These are phyloP conservation scores for Larimichthys crocea DNA, from an alignment of 2,113 vertebrate genomes.

Conservation along the genomic window DNA sequence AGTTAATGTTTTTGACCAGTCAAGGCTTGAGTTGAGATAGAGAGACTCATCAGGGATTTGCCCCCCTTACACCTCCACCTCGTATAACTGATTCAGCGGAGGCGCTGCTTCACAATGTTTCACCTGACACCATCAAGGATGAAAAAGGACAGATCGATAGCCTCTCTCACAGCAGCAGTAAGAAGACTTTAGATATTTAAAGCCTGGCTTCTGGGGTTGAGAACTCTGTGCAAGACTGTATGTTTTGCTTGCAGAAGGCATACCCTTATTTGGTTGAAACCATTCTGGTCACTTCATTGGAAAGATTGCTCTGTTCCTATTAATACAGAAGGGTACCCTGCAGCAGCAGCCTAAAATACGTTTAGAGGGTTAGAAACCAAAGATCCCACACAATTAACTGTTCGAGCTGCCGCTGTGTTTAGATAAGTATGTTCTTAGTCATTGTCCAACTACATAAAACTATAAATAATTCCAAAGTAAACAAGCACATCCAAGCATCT, in stretches of 20 bases:
- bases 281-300: slow-evolving; percentile 55
- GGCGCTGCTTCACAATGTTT: slow-evolving; percentile 45
- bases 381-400: slow-evolving; percentile 45
- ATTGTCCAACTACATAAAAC: slow-evolving; percentile 15
- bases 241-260: slow-evolving; percentile 67
- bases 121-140: slow-evolving; percentile 48
- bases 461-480: slow-evolving; percentile 64
- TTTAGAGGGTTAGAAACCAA: slow-evolving; percentile 48
- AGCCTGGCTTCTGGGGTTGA: slow-evolving; percentile 37
- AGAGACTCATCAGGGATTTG: slow-evolving; percentile 33
- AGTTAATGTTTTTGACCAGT: neutral
- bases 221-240: slow-evolving; percentile 32
- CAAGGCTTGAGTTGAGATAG: slow-evolving; percentile 11
- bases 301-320: slow-evolving; percentile 61
- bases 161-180: slow-evolving; percentile 43
- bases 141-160: slow-evolving; percentile 51
- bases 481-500: slow-evolving; percentile 31
- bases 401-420: slow-evolving; percentile 24
- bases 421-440: slow-evolving; percentile 47
- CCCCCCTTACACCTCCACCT: slow-evolving; percentile 5
- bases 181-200: slow-evolving; percentile 44
- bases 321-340: slow-evolving; percentile 52
- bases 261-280: slow-evolving; percentile 75
- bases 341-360: slow-evolving; percentile 29
- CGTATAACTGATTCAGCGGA: slow-evolving; percentile 23